phyloP scores from a whole-genome alignment of 2,113 vertebrate species.

The Sigmodon hispidus region DNA sequence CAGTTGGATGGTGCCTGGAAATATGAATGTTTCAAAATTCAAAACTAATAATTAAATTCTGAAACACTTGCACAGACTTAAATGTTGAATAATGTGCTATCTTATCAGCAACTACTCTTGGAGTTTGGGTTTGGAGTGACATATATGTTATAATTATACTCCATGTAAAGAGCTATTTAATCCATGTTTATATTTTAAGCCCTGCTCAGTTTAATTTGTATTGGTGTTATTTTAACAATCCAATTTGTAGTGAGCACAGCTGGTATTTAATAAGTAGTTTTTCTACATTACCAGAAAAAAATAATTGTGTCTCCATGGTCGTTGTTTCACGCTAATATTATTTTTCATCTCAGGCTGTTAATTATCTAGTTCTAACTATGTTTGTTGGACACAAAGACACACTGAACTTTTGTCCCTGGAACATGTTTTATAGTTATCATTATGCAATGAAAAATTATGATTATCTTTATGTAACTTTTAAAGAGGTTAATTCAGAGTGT shows the following conservation, averaged over 20 bases:
- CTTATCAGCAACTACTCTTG: conserved; percentile 47
- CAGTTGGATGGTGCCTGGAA: conserved; percentile 42
- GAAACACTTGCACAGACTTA: conserved; percentile 33
- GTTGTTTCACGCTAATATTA: not conserved
- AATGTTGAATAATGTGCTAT: not conserved
- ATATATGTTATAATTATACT: conserved; percentile 3
- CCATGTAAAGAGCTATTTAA: conserved; percentile 37
- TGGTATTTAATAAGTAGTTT: conserved; percentile 6
- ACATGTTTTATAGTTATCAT: not conserved
- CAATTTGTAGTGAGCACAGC: not conserved
- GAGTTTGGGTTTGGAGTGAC: not conserved
- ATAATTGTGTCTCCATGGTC: not conserved
- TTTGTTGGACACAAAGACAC: not conserved
- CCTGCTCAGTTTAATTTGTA: conserved; percentile 44
- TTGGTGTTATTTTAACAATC: conserved; percentile 15
- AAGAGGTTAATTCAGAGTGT: not conserved
- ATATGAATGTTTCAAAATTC: conserved; percentile 24
- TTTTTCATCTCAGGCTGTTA: not conserved
- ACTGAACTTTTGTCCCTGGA: not conserved
- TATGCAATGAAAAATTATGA: not conserved
- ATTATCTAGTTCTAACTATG: not conserved
- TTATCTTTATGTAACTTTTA: not conserved
- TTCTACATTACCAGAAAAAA: conserved; percentile 21
- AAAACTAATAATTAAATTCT: conserved; percentile 16
- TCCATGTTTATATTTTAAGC: conserved; percentile 44